Percentiles rank a stretch among this genome's conserved stretches.
Conservation (phyloP, 2,797 vertebrate species). For the Ctenosaura bakeri region DNA sequence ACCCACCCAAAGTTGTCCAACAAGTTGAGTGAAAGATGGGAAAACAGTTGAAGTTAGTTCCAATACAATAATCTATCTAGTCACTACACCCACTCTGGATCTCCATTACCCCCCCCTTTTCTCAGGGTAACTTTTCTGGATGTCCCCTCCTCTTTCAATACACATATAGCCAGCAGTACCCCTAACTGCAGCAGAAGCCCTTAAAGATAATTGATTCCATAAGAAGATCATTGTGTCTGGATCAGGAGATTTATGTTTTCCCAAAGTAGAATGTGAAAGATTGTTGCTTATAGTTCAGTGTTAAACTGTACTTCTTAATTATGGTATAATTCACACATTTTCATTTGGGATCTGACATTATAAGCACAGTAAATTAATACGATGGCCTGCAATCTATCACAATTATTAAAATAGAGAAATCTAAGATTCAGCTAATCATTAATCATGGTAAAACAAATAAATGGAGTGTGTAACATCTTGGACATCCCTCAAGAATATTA, state of each 20-base stretch:
- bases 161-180: neutral
- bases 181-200: neutral
- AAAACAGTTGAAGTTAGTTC: too few species aligned
- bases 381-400: conserved; percentile 69
- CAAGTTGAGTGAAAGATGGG: neutral
- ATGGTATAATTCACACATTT: conserved; percentile 60
- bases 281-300: conserved; percentile 41
- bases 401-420: conserved; percentile 69
- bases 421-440: conserved; percentile 63
- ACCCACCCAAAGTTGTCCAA: neutral
- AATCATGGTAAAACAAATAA: conserved; percentile 74
- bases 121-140: neutral
- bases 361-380: conserved; percentile 69
- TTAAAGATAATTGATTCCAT: neutral
- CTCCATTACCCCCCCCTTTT: neutral
- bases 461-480: conserved; percentile 63
- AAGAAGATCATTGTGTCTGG: neutral
- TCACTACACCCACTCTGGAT: neutral
- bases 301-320: conserved; percentile 63
- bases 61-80: neutral
- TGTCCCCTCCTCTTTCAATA: neutral
- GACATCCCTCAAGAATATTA: conserved; percentile 65
- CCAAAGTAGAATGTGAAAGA: conserved; percentile 35
- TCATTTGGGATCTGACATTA: conserved; percentile 62
- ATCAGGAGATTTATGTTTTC: conserved; percentile 8